Evolutionary conservation across 1,140 invertebrate genomes (phyloP).

Genomic region (Brachionus koreanus): DNA sequence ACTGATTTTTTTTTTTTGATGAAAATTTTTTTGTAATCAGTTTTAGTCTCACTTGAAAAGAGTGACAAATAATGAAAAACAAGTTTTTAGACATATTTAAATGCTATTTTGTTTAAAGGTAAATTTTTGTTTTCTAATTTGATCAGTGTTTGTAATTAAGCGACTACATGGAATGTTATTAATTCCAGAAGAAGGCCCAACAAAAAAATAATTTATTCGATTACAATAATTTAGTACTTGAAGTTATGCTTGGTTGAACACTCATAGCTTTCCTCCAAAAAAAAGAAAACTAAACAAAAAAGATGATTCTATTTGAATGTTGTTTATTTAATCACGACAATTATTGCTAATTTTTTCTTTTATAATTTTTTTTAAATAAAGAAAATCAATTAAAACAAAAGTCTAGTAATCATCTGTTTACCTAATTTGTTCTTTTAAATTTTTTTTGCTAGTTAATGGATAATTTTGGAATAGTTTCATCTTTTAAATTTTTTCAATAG

Average conservation of each 20-base stretch:
- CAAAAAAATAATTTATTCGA: background rate
- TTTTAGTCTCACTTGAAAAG: background rate
- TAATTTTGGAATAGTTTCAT: background rate
- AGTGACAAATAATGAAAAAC: background rate
- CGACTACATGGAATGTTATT: background rate
- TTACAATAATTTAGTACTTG: background rate
- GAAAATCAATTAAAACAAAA: background rate
- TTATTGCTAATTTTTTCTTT: background rate
- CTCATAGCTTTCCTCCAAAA: background rate
- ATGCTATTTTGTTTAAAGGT: background rate
- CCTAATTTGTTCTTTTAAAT: too few species aligned
- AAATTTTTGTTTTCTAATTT: background rate
- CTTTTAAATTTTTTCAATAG: background rate
- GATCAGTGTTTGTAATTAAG: background rate
- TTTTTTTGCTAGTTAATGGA: too few species aligned
- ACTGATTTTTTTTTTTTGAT: background rate
- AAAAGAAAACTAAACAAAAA: background rate
- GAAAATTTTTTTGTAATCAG: background rate
- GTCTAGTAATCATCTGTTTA: too few species aligned
- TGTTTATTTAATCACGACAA: background rate
- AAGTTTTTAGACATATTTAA: background rate
- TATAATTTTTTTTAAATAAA: background rate
- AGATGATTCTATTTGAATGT: background rate
- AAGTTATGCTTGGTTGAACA: background rate
- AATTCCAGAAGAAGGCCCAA: background rate